Conservation (phyloP, 2,888 invertebrate genomes). For the Pterostichus madidus region DNA sequence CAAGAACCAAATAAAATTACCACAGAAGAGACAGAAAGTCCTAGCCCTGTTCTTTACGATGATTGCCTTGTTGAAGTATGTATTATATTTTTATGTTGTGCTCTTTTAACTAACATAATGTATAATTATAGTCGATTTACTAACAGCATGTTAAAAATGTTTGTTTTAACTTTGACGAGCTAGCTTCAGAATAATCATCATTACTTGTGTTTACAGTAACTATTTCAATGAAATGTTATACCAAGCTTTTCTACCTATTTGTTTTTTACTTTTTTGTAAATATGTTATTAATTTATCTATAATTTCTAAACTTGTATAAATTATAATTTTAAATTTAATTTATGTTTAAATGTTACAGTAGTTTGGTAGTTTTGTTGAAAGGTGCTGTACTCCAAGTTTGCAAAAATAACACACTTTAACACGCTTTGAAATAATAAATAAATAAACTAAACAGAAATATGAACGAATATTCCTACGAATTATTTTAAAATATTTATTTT, state of each 20-base stretch:
- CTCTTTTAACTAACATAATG: conserved; percentile 46
- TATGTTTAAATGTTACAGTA: neutral
- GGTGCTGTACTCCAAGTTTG: conserved; percentile 8
- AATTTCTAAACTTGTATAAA: too few species aligned
- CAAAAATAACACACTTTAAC: conserved; percentile 31
- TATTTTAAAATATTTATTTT: neutral
- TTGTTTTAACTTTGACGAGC: conserved; percentile 45
- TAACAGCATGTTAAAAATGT: conserved; percentile 56
- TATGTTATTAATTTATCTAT: too few species aligned
- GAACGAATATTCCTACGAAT: conserved; percentile 7
- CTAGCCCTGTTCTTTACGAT: conserved; percentile 69
- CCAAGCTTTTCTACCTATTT: neutral
- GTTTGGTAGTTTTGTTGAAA: conserved; percentile 5
- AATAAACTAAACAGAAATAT: conserved; percentile 9
- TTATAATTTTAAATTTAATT: too few species aligned
- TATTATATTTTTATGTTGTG: conserved; percentile 50
- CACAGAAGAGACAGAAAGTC: conserved; percentile 66
- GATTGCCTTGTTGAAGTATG: conserved; percentile 75
- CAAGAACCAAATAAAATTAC: conserved; percentile 83
- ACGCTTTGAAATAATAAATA: conserved; percentile 29
- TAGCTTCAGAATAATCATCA: conserved; percentile 39
- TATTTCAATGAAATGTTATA: conserved; percentile 20
- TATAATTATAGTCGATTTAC: conserved; percentile 49
- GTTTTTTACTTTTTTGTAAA: too few species aligned
- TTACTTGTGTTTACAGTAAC: conserved; percentile 21